A percentile compares a stretch with the other conserved stretches of the same genome.
Conservation (phyloP, 2,888 invertebrate genomes). For the Didymodactylos carnosus region DNA sequence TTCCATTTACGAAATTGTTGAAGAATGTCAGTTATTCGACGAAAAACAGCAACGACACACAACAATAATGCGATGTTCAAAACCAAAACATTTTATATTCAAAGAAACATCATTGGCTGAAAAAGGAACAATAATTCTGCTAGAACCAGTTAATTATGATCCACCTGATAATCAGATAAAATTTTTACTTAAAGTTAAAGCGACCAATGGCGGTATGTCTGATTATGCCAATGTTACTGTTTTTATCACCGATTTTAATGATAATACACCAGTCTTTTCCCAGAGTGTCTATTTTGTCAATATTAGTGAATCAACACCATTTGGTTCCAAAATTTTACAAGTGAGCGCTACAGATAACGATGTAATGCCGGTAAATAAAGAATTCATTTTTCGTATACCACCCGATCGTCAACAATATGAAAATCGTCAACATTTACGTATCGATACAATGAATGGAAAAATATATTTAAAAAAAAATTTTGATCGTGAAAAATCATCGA, state of each 20-base stretch:
- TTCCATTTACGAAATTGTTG: constrained; percentile 1
- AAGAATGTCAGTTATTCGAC: constrained; percentile 1
- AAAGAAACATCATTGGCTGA: constrained; percentile 53
- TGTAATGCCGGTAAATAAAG: constrained; percentile 9
- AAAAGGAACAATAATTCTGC: constrained; percentile 3
- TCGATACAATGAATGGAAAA: constrained; percentile 68
- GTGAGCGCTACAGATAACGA: constrained; percentile 11
- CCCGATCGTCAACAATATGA: constrained; percentile 43
- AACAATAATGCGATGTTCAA: neutral
- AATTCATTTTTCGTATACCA: constrained; percentile 7
- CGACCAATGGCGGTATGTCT: constrained; percentile 5
- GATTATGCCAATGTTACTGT: constrained; percentile 8
- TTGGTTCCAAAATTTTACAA: neutral
- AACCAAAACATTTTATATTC: constrained; percentile 18
- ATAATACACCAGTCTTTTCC: constrained; percentile 5
- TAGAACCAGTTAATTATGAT: constrained; percentile 12
- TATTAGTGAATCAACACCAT: neutral
- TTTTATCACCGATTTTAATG: constrained; percentile 9
- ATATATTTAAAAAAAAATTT: constrained; percentile 68
- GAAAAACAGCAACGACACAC: too few species aligned
- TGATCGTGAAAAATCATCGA: constrained; percentile 57
- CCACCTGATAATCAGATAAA: constrained; percentile 9
- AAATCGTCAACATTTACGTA: constrained; percentile 73
- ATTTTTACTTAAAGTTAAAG: constrained; percentile 9
- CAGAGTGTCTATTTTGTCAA: constrained; percentile 2